Base-by-base conservation (phyloP, 2,888 invertebrate genomes). In the Eristalinus sepulchralis region DNA sequence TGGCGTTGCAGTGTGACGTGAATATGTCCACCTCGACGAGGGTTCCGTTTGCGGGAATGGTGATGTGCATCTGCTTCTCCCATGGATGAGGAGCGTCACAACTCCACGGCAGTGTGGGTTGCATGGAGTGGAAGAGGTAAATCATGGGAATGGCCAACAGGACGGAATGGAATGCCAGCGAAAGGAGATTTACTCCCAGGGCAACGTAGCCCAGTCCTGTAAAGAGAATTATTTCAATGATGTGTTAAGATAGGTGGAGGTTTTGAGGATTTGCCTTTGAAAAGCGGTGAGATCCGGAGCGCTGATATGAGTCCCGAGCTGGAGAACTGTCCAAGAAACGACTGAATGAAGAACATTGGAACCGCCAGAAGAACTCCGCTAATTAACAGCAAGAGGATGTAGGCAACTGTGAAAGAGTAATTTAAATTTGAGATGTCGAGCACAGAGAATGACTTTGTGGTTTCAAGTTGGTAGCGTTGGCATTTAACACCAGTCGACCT, bases 131-230 rank as follows among this genome's bases (percentile, higher is more conserved):
- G 88, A 95, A 94, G 68, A 98, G 94, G 92, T 96, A 98, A 79
- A 96, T 94, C 60, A 98, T 90, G 0, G 97, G 97, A 93, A 97
- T 96, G 0, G 97, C 94, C 90, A 97, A 95, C 77, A 98, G 95
- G 1, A 97, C 95, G 87, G 96, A 95, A 92, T 97, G 97, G 92
- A 97, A 97, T 83, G 95, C 94, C 79, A 96, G 95, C 71, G 96
- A 95, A 92, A 97, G 95, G 83, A 96, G 93, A 88, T 97, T 97
- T 88, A 97, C 94, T 47, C 96, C 93, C 0, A 97, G 93, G 9
- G 96, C 95, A 0, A 97, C 96, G 90, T 96, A 97, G 1, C 98
- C 98, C 47, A 97, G 96, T 71, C 98, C 97, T 97, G 91, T 0
- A 10, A 24, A 11, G 10, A 3, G 0, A 10, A 11, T 17, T 9